Percentiles rank a stretch among this genome's conserved stretches.
These are phyloP conservation scores for Ormyrus nitidulus DNA, from an alignment of 2,888 invertebrate genomes.

Conservation along the genomic window DNA sequence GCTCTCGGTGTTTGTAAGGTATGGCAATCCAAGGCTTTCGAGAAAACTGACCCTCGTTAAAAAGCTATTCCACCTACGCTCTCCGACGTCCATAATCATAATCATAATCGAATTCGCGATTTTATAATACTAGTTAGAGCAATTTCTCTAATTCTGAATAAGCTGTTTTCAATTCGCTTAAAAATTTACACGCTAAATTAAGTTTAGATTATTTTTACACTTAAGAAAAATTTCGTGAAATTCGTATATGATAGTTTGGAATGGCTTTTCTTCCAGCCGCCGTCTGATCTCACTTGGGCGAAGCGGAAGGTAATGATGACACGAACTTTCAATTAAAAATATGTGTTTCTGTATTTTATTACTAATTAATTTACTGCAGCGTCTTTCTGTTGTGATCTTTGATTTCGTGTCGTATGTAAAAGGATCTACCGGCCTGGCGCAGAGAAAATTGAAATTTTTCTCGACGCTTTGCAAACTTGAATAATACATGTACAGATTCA, in stretches of 20 bases:
- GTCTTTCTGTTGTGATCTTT: constrained; percentile 46
- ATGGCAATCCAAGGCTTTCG: neutral
- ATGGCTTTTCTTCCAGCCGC: constrained; percentile 74
- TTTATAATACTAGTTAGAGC: too few species aligned
- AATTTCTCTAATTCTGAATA: too few species aligned
- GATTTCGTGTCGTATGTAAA: constrained; percentile 27
- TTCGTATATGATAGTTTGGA: constrained; percentile 69
- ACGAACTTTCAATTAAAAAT: constrained; percentile 50
- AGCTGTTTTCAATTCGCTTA: too few species aligned
- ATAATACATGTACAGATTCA: constrained; percentile 40
- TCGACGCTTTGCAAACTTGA: constrained; percentile 14
- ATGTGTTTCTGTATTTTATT: constrained; percentile 24
- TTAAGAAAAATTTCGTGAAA: neutral
- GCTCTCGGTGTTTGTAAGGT: too few species aligned
- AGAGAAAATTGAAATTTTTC: neutral
- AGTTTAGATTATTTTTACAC: neutral
- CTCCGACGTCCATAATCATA: too few species aligned
- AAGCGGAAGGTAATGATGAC: constrained; percentile 72
- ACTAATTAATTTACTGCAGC: constrained; percentile 37
- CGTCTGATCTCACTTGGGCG: constrained; percentile 71
- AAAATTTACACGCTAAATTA: too few species aligned
- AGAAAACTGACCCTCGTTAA: constrained; percentile 14
- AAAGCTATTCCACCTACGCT: neutral
- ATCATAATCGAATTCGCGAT: too few species aligned
- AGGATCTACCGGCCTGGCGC: constrained; percentile 14